Evolutionary conservation across 1,140 invertebrate species (phyloP).

Genomic region (Meloidogyne floridensis): DNA sequence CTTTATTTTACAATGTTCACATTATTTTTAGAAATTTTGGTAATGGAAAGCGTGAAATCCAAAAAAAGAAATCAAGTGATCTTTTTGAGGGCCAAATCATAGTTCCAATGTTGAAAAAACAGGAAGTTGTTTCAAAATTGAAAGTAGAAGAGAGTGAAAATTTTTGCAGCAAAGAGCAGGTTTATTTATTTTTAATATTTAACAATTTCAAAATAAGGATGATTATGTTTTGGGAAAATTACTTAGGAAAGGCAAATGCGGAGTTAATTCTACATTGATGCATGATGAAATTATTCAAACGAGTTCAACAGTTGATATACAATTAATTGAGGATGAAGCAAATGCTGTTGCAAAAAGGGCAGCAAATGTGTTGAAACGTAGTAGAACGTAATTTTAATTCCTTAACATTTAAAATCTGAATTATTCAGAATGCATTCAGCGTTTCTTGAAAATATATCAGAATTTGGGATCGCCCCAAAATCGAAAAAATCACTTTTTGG

Average conservation of each 20-base stretch:
- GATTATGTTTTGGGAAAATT: slow-evolving; percentile 59
- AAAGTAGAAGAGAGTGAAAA: slow-evolving; percentile 13
- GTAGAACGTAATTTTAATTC: slow-evolving; percentile 24
- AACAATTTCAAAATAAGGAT: slow-evolving; percentile 39
- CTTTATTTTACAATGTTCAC: neutral
- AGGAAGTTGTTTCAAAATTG: slow-evolving; percentile 6
- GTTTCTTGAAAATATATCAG: slow-evolving; percentile 27
- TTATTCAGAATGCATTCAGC: slow-evolving; percentile 36
- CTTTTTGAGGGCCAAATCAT: slow-evolving; percentile 35
- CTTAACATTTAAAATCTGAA: neutral
- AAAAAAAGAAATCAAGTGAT: slow-evolving; percentile 20
- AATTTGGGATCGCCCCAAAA: neutral
- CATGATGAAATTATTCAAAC: slow-evolving; percentile 56
- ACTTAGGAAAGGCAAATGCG: slow-evolving; percentile 41
- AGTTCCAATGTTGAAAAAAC: slow-evolving; percentile 18
- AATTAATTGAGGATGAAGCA: slow-evolving; percentile 56
- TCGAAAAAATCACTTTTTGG: slow-evolving; percentile 34
- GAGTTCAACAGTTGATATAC: slow-evolving; percentile 42
- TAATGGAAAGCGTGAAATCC: slow-evolving; percentile 22
- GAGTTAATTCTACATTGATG: slow-evolving; percentile 55
- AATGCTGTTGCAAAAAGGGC: slow-evolving; percentile 58
- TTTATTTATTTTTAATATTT: neutral
- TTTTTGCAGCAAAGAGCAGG: neutral
- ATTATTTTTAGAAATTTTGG: slow-evolving; percentile 33
- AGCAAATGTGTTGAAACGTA: slow-evolving; percentile 50